Conservation (phyloP, 37 sponge, comb jelly and placozoan genomes). For the Agelas oroides region DNA sequence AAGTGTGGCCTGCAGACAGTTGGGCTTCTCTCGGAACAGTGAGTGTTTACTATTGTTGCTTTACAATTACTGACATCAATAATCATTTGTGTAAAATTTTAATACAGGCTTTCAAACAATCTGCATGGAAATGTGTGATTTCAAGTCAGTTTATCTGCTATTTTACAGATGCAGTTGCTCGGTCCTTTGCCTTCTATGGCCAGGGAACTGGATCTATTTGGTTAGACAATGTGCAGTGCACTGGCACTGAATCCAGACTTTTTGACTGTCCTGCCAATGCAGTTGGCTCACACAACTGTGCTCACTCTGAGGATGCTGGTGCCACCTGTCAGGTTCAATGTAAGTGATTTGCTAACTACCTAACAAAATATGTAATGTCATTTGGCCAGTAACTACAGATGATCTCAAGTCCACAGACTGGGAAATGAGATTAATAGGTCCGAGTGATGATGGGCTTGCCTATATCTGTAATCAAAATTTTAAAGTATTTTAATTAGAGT, state of each 20-base stretch:
- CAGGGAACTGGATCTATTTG: slow-evolving; percentile 32
- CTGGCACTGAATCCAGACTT: slow-evolving; percentile 44
- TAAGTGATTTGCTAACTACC: not conserved
- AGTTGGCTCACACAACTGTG: slow-evolving; percentile 31
- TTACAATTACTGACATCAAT: no score
- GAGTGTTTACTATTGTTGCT: no score
- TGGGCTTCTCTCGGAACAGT: slow-evolving; percentile 47
- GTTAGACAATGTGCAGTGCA: slow-evolving; percentile 44
- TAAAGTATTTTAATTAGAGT: no score
- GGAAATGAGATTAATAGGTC: no score
- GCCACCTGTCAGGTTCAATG: slow-evolving; percentile 34
- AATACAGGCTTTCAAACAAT: not conserved
- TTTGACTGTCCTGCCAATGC: slow-evolving; percentile 21
- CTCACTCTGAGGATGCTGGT: slow-evolving; percentile 55
- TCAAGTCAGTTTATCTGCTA: not conserved
- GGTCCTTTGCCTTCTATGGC: not conserved
- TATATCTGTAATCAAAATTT: no score
- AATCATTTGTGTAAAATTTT: no score
- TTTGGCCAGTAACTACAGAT: no score
- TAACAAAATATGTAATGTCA: no score
- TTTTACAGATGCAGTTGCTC: slow-evolving; percentile 5
- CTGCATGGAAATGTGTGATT: not conserved
- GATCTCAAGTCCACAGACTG: no score
- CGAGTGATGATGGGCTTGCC: no score
- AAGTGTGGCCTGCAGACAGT: slow-evolving; percentile 35